A percentile compares a stretch with the other conserved stretches of the same genome.
Evolutionary conservation across 2,113 vertebrate species (phyloP).

Genomic region (Dolichotis patagonum): DNA sequence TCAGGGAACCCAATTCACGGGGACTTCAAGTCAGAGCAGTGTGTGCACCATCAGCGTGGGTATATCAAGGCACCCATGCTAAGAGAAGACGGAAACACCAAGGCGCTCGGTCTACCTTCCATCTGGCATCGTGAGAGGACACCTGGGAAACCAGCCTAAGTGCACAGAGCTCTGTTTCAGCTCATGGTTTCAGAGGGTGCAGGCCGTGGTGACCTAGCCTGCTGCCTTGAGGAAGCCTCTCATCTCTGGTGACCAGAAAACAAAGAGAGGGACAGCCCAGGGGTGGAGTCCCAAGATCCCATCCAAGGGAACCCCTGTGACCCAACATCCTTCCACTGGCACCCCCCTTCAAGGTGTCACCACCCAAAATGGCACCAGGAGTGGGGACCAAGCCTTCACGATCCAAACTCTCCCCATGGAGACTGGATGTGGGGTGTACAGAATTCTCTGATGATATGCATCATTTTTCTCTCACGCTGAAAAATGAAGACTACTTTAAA

Average conservation of each 20-base stretch:
- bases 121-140: accelerated
- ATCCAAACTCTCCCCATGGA: background rate
- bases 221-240: background rate
- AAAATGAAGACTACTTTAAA: background rate
- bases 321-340: background rate
- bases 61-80: background rate
- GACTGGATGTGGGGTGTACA: background rate
- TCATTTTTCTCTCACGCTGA: background rate
- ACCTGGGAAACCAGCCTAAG: background rate
- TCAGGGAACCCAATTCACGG: no score
- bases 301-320: background rate
- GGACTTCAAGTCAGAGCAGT: background rate
- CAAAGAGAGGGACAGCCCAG: background rate
- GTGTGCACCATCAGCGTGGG: background rate
- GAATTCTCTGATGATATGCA: background rate
- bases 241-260: background rate
- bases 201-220: background rate
- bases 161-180: background rate
- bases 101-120: background rate
- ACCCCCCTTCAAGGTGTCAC: background rate
- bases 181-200: background rate
- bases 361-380: no score
- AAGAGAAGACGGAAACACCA: background rate
- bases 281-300: background rate
- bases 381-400: background rate